Conservation (phyloP, 2,113 vertebrate species). For the Eonycteris spelaea region DNA sequence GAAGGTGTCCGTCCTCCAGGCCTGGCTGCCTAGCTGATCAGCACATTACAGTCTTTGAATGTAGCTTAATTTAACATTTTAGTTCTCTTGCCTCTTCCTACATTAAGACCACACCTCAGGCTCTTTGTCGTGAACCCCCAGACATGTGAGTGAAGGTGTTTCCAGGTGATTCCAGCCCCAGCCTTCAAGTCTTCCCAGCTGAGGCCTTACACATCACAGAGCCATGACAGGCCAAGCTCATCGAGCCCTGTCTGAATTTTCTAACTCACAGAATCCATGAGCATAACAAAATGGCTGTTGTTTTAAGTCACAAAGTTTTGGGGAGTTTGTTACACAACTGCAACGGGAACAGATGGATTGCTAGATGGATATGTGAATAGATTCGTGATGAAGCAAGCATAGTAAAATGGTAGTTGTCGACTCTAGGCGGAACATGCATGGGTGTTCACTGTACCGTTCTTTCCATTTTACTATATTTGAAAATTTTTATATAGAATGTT, state of each 20-base stretch:
- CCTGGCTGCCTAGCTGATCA: too few species aligned
- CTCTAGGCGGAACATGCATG: not conserved
- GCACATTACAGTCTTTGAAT: too few species aligned
- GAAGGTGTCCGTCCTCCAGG: too few species aligned
- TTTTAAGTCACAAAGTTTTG: not conserved
- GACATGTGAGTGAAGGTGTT: not conserved
- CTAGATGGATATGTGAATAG: not conserved
- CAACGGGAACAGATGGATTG: not conserved
- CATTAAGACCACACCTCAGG: not conserved
- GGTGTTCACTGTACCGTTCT: not conserved
- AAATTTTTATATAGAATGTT: not conserved
- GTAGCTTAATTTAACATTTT: too few species aligned
- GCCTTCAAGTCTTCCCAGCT: not conserved
- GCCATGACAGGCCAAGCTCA: not conserved
- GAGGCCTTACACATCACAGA: not conserved
- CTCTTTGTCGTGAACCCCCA: not conserved
- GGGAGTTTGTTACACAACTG: not conserved
- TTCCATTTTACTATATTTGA: not conserved
- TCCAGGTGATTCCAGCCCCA: not conserved
- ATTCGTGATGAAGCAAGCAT: not conserved
- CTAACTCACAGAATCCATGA: not conserved
- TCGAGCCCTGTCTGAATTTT: not conserved
- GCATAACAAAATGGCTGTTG: not conserved
- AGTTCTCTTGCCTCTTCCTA: too few species aligned
- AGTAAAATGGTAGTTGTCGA: not conserved